These are phyloP conservation scores for Cepaea nemoralis DNA, from an alignment of 1,140 invertebrate species.

Conservation along the genomic window DNA sequence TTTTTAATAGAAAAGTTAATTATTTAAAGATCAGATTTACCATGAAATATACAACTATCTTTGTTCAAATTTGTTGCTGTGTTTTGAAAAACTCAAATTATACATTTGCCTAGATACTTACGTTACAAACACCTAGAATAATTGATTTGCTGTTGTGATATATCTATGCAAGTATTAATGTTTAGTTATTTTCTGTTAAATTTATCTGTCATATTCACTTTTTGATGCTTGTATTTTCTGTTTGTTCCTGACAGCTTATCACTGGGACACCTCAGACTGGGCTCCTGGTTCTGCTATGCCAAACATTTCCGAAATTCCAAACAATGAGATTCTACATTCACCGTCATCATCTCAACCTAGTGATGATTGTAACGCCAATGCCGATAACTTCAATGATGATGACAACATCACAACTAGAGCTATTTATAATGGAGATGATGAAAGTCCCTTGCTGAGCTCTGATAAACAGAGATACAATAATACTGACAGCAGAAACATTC, in stretches of 20 bases:
- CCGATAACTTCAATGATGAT: slow-evolving; percentile 42
- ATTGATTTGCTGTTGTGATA: no score
- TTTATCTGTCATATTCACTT: neutral
- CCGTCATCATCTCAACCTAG: slow-evolving; percentile 81
- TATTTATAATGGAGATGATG: slow-evolving; percentile 76
- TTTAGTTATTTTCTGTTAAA: no score
- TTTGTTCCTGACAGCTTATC: slow-evolving; percentile 79
- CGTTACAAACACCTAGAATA: no score
- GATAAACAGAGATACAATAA: slow-evolving; percentile 22
- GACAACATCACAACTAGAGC: slow-evolving; percentile 52
- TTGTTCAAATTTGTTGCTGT: no score
- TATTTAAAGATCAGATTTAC: no score
- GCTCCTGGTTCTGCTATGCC: slow-evolving; percentile 81
- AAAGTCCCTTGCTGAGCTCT: slow-evolving; percentile 29
- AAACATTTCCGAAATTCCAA: slow-evolving; percentile 92
- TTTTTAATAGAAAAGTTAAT: no score
- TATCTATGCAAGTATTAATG: no score
- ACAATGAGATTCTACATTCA: slow-evolving; percentile 90
- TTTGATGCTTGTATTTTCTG: neutral
- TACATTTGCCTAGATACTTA: no score
- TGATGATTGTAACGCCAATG: slow-evolving; percentile 83
- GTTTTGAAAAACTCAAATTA: no score
- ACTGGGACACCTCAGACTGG: slow-evolving; percentile 98
- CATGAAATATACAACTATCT: no score
- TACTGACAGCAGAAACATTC: neutral